A percentile compares a stretch with the other conserved stretches of the same genome.
Conservation (phyloP, 2,113 vertebrate genomes). For the Oncorhynchus mykiss region DNA sequence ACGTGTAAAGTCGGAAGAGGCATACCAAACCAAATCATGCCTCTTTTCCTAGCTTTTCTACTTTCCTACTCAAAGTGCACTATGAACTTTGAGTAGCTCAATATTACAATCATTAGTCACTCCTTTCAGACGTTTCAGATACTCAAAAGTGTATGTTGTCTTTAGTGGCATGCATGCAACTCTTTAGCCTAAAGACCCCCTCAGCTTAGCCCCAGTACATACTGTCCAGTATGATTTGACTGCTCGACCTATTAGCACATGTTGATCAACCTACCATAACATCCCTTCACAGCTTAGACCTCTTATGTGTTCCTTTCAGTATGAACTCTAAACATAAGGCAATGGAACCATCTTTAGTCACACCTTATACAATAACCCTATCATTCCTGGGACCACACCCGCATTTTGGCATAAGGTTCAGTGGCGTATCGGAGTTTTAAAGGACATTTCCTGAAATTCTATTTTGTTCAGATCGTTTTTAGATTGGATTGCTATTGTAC, state of each 20-base stretch:
- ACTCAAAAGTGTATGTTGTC: constrained; percentile 31
- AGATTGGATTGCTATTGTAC: not conserved
- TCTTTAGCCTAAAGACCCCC: not conserved
- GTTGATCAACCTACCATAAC: not conserved
- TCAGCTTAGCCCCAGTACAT: not conserved
- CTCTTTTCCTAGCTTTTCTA: constrained; percentile 16
- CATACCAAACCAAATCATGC: constrained; percentile 3
- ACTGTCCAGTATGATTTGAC: not conserved
- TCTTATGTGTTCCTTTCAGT: not conserved
- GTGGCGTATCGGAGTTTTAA: too few species aligned
- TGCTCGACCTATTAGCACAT: not conserved
- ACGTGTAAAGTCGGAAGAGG: constrained; percentile 9
- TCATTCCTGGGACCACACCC: not conserved
- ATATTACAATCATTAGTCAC: constrained; percentile 58
- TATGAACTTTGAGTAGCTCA: constrained; percentile 26
- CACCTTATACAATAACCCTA: not conserved
- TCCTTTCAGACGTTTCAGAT: constrained; percentile 25
- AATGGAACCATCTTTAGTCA: not conserved
- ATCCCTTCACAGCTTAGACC: not conserved
- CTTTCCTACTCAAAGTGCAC: constrained; percentile 40
- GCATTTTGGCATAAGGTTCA: not conserved
- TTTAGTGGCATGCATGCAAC: not conserved
- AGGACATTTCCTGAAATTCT: too few species aligned
- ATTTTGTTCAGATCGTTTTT: constrained; percentile 1
- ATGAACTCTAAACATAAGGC: not conserved